Conservation (phyloP, 2,113 vertebrate genomes). For the Sigmodon hispidus region DNA sequence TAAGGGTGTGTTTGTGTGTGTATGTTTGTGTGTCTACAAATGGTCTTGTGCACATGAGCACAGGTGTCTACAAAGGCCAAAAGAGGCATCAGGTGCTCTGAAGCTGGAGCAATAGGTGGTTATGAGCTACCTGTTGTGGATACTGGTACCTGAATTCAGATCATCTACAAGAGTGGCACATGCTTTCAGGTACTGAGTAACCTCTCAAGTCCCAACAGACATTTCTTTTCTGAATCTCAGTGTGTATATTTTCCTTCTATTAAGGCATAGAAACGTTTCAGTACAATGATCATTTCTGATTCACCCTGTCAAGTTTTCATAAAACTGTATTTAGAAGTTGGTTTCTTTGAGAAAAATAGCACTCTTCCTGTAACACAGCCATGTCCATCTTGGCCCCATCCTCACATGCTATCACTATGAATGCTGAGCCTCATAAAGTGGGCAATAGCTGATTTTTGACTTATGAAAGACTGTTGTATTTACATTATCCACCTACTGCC, state of each 20-base stretch:
- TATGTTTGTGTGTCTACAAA: background rate
- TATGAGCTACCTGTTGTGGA: background rate
- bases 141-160: background rate
- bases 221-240: background rate
- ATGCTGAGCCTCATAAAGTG: background rate
- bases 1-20: background rate
- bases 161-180: background rate
- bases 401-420: background rate
- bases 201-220: background rate
- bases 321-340: background rate
- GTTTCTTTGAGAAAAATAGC: background rate
- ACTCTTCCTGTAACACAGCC: background rate
- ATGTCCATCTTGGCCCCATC: background rate
- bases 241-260: background rate
- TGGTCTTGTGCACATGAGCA: background rate
- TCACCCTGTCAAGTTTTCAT: background rate
- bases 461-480: background rate
- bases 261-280: background rate
- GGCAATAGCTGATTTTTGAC: background rate
- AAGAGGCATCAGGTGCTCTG: background rate
- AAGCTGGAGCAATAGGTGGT: background rate
- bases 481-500: background rate
- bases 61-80: background rate
- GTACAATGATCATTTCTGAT: constrained; percentile 5
- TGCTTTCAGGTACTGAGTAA: background rate